Evolutionary conservation across 1,140 invertebrate genomes (phyloP), one percentile per base, ranked within the genome.

Genomic region (Calosoma granatense): DNA sequence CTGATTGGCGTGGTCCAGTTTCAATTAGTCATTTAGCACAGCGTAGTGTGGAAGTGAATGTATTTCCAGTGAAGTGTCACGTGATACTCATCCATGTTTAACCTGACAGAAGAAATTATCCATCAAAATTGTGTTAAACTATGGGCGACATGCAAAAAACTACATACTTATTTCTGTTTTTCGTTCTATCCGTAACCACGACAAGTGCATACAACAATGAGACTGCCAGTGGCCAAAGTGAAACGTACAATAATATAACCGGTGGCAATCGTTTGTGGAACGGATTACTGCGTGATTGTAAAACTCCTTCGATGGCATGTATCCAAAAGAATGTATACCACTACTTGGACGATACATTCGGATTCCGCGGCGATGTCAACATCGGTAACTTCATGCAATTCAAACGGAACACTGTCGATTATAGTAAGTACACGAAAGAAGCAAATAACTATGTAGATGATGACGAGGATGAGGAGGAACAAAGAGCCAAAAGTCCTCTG

Each of bases 311-410:
- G 39, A 78, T 87, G 63, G 80, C 79, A 39, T 90, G 87, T 63
- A 83, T 90, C 21, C 84, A 87, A 63, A 87, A 84, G 60, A 87
- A 85, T 63, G 81, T 88, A 2, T 85, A 84, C 62, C 72, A 75
- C 9, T 88, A 84, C 65, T 65, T 90, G 43, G 81, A 87, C 56
- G 73, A 76, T 12, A 80, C 76, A 19, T 73, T 90, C 22, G 76
- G 80, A 41, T 76, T 78, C 22, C 73, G 72, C 39, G 77, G 78
- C 59, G 86, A 89, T 65, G 74, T 87, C 4, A 81, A 81, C 22
- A 73, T 89, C 0, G 81, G 81, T n/a, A 78, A 81, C 64, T 81
- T 83, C 59, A 67, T 89, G n/a, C 77, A 78, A 54, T 81, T 90
- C 64, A 80, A 74, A 52, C 83, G 77, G 65, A 88, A 88, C 66